phyloP scores from a whole-genome alignment of 2,113 vertebrate species.

The Lynx canadensis region DNA sequence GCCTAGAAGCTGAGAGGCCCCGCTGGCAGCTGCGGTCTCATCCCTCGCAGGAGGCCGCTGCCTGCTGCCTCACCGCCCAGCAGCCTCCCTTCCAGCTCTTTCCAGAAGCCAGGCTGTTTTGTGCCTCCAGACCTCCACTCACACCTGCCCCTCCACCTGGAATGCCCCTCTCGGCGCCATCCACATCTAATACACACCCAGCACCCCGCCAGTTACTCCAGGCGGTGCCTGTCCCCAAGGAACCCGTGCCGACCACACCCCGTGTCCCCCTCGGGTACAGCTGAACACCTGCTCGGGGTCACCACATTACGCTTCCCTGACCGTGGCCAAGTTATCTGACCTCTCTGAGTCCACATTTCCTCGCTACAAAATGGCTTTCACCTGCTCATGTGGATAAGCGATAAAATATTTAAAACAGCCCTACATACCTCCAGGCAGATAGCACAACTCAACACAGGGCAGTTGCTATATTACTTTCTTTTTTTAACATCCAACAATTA shows the following conservation, averaged over 20 bases:
- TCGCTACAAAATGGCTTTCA: background rate
- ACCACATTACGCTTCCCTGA: background rate
- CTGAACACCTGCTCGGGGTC: background rate
- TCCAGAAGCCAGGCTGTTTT: background rate
- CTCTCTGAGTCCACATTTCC: background rate
- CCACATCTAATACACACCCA: background rate
- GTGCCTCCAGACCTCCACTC: background rate
- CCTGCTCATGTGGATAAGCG: background rate
- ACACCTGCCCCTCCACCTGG: background rate
- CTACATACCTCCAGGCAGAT: background rate
- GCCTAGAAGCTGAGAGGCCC: background rate
- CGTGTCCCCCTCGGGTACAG: background rate
- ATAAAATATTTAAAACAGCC: background rate
- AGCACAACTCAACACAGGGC: constrained; percentile 19
- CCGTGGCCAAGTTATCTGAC: background rate
- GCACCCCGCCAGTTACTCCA: background rate
- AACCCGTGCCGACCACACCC: background rate
- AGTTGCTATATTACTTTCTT: background rate
- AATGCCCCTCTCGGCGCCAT: background rate
- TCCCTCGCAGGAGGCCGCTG: background rate
- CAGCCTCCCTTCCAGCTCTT: background rate
- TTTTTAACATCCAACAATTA: background rate
- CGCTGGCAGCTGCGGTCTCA: background rate
- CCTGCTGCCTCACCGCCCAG: background rate
- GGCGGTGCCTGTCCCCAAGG: background rate